Evolutionary conservation across 2,113 vertebrate genomes (phyloP), one percentile per base, ranked within the genome.

Genomic region (Lepisosteus osseus): DNA sequence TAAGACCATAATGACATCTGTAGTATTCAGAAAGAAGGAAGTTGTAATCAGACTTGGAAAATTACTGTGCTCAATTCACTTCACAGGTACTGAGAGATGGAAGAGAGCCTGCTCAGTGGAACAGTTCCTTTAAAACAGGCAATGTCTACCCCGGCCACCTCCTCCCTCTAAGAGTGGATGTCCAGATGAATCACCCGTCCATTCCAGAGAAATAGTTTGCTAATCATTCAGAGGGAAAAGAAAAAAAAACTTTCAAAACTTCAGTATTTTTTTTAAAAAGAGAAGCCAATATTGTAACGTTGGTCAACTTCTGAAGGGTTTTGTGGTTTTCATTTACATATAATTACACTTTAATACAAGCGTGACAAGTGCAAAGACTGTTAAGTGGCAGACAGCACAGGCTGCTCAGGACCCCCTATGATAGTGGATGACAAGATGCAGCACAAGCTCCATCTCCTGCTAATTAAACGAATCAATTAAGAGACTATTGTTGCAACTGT

Each of bases 401-500:
- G 70, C 85, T 86, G 78, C 71, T 55, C 78, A 70, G 45, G 82
- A 82, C 86, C 90, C 91, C 87, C 89, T 89, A 75, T 79, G 85
- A 89, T 91, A 93, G 86, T 81, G 86, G 86, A 94, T 94, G 93
- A 95, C 95, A 96, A 91, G 93, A 94, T 78, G 86, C 85, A 88
- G 86, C 83, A 77, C 82, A 87, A 91, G 91, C 92, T 94, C 92
- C 92, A 94, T 96, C 94, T 96, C 92, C 85, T 90, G 94, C 95
- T 98, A 99, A 99, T 99, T 98, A 98, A 99, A 97, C 93, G 92
- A 98, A 99, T 99, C 97, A 99, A 98, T 99, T 99, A 98, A 95
- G 91, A 93, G 90, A 92, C 93, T 94, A 90, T 94, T 93, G 93
- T 94, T 89, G 90, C 93, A 92, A 94, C 94, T 90, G 93, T 91